These are phyloP conservation scores for Mycetomoellerius zeteki DNA, from an alignment of 1,140 invertebrate species.

Conservation along the genomic window DNA sequence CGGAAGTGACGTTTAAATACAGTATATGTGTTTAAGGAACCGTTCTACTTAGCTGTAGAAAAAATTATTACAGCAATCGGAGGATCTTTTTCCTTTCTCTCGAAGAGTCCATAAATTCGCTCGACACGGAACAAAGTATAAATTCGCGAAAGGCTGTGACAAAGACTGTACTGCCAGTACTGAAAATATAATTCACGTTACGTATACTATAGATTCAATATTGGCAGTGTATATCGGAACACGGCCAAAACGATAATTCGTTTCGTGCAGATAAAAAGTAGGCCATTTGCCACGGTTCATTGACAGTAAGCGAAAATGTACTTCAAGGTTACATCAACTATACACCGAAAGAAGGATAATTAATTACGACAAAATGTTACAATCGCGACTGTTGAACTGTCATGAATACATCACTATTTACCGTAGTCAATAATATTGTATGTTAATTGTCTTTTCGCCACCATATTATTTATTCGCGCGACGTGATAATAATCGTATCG, in stretches of 20 bases:
- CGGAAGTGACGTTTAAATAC: background rate
- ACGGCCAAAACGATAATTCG: background rate
- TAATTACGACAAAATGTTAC: background rate
- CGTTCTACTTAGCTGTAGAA: background rate
- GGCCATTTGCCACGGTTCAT: constrained; percentile 54
- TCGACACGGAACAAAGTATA: background rate
- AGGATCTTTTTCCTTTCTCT: background rate
- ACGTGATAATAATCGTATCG: constrained; percentile 11
- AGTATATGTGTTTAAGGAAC: background rate
- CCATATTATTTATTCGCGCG: background rate
- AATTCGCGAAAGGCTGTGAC: constrained; percentile 22
- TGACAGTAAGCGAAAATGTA: constrained; percentile 51
- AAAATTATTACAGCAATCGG: background rate
- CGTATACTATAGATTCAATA: too few relatives aligned
- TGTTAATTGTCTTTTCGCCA: background rate
- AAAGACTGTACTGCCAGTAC: background rate
- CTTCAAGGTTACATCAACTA: constrained; percentile 44
- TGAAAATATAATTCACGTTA: too few relatives aligned
- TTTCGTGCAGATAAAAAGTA: constrained; percentile 58
- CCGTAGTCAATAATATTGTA: background rate
- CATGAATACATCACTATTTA: background rate
- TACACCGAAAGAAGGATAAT: background rate
- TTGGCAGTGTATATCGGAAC: too few relatives aligned
- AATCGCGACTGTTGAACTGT: background rate
- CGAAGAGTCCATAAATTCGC: background rate